Conservation (phyloP, 2,113 vertebrate genomes). For the Clarias gariepinus region DNA sequence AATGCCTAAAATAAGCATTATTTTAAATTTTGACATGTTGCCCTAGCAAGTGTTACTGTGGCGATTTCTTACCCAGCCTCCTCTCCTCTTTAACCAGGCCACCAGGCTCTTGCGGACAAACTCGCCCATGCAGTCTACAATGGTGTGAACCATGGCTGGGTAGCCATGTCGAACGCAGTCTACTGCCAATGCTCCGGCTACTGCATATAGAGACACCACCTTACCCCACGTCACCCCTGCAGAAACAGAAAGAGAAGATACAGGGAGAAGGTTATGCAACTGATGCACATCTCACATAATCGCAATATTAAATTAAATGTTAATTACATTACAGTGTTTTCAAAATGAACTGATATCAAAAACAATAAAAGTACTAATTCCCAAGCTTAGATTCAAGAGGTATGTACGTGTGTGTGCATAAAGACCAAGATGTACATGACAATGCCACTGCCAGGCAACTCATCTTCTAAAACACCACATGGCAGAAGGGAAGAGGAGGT, state of each 20-base stretch:
- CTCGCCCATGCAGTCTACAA: constrained; percentile 95
- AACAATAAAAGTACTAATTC: background rate
- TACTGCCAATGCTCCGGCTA: constrained; percentile 88
- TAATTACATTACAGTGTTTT: background rate
- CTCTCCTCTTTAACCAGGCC: constrained; percentile 85
- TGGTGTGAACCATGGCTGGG: constrained; percentile 88
- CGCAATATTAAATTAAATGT: background rate
- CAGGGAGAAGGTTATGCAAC: background rate
- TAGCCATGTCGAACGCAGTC: constrained; percentile 91
- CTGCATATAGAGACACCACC: constrained; percentile 90
- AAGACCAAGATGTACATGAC: background rate
- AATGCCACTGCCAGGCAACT: constrained; percentile 30
- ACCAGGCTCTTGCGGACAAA: constrained; percentile 92
- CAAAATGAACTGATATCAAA: background rate
- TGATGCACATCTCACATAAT: background rate
- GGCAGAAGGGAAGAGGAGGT: constrained; percentile 7
- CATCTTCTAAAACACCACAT: constrained; percentile 2
- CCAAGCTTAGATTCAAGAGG: background rate
- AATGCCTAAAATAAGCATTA: too few species aligned
- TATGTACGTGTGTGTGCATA: constrained; percentile 12
- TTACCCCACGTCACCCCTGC: constrained; percentile 90
- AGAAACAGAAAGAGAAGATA: background rate
- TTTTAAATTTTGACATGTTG: background rate
- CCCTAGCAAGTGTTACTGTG: background rate
- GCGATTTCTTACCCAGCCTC: constrained; percentile 88